phyloP scores from a whole-genome alignment of 2,888 invertebrate species.

The Gymnoscelis rufifasciata region DNA sequence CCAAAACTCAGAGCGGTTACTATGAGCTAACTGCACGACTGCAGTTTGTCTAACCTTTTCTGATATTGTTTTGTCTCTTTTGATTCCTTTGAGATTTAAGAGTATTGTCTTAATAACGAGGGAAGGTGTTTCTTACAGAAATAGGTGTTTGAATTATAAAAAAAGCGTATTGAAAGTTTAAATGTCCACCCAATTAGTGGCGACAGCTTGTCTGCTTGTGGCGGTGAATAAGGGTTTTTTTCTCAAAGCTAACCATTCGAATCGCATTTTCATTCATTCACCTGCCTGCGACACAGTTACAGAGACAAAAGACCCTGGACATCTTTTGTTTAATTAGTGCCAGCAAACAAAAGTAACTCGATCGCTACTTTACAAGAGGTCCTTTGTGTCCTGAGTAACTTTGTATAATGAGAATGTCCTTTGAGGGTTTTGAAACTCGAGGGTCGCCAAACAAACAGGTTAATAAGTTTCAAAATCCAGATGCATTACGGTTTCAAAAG shows the following conservation, averaged over 20 bases:
- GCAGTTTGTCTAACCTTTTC: conserved; percentile 65
- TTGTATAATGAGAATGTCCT: conserved; percentile 65
- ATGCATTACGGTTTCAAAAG: conserved; percentile 74
- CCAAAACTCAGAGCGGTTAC: conserved; percentile 73
- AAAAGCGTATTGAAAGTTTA: conserved; percentile 4
- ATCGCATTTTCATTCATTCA: conserved; percentile 54
- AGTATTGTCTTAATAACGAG: background rate
- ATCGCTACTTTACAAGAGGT: conserved; percentile 52
- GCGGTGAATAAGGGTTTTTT: conserved; percentile 45
- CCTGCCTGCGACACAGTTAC: conserved; percentile 50
- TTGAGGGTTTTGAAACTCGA: conserved; percentile 57
- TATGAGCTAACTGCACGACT: conserved; percentile 73
- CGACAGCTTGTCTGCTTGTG: conserved; percentile 55
- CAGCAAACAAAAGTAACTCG: conserved; percentile 71
- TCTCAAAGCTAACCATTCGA: conserved; percentile 28
- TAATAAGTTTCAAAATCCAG: conserved; percentile 78
- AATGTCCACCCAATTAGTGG: conserved; percentile 44
- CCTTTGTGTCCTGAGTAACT: conserved; percentile 61
- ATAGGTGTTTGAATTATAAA: conserved; percentile 22
- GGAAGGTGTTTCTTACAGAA: background rate
- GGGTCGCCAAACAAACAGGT: conserved; percentile 69
- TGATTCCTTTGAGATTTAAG: background rate
- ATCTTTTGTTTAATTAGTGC: conserved; percentile 72
- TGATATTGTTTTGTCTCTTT: conserved; percentile 8
- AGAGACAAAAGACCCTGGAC: conserved; percentile 48